Base-by-base conservation (phyloP, 2,113 vertebrate genomes). In the Larimichthys crocea region DNA sequence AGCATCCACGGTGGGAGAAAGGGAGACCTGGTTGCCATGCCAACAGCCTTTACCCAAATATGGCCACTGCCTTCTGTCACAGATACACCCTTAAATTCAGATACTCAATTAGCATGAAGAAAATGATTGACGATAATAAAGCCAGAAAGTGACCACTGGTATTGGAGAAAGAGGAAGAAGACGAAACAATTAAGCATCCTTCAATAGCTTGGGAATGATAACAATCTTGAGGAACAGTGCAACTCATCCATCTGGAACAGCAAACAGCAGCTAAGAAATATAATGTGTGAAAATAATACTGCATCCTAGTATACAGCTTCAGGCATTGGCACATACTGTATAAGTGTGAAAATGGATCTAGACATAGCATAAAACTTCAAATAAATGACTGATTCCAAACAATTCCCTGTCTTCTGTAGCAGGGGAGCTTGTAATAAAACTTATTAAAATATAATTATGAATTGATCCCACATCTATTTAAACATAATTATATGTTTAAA, bases 51-150 rank as follows among this genome's bases (percentile, higher is more conserved):
- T 76, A 74, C 22, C 83, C 89, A 89, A 72, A 79, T 80, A 86
- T 73, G 81, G 78, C 44, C 67, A 81, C 69, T 20, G 59, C 68
- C 77, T 86, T 89, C 91, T 85, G 82, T 82, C 88, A 92, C 95
- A 95, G 92, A 95, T 89, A 94, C 92, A 93, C 88, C 92, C 90
- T 95, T 93, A 59, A 76, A 56, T 93, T 75, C 90, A 91, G 90
- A 90, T 93, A 92, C 91, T 89, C 91, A 71, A 88, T 92, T 81
- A 79, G 86, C 83, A 91, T 75, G 89, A 89, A 40, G 92, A 79
- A 91, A 92, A 94, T 76, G 17, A 90, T 78, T 91, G 84, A 82
- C 82, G 88, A 66, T 88, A 78, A 93, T 88, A 92, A 91, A 77
- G 86, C 64, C 90, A 92, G 87, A 89, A 61, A 93, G 86, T 87